A percentile compares a stretch with the other conserved stretches of the same genome.
phyloP scores from a whole-genome alignment of 2,888 invertebrate genomes.

The Lissocephala sabroskyi region DNA sequence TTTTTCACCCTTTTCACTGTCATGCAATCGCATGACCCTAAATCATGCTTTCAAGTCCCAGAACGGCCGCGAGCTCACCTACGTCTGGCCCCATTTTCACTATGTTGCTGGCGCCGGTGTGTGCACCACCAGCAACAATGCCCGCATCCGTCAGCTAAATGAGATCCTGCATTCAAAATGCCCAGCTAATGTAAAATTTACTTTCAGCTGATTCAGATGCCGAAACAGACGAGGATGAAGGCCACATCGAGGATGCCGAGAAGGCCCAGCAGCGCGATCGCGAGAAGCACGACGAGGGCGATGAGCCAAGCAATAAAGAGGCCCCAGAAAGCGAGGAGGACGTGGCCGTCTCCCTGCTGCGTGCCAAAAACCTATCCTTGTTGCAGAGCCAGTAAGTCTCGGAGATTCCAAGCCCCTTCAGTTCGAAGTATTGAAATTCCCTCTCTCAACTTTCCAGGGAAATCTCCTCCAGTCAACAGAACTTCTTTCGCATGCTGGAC shows the following conservation, averaged over 20 bases:
- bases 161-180: too few relatives aligned
- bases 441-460: slow-evolving; percentile 79
- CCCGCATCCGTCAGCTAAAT: too few relatives aligned
- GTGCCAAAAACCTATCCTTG: slow-evolving; percentile 74
- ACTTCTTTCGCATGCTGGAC: slow-evolving; percentile 94
- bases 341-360: slow-evolving; percentile 70
- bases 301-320: slow-evolving; percentile 69
- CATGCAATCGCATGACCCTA: too few relatives aligned
- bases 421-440: slow-evolving; percentile 51
- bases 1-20: too few relatives aligned
- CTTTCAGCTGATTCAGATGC: slow-evolving; percentile 70
- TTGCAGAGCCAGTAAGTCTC: slow-evolving; percentile 76
- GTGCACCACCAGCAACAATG: too few relatives aligned
- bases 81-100: too few relatives aligned
- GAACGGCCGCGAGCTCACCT: too few relatives aligned
- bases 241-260: slow-evolving; percentile 70
- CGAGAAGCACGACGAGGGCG: slow-evolving; percentile 69
- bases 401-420: too few relatives aligned
- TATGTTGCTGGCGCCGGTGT: too few relatives aligned
- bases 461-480: slow-evolving; percentile 90
- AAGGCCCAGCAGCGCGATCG: slow-evolving; percentile 65
- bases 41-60: too few relatives aligned
- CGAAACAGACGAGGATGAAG: slow-evolving; percentile 73
- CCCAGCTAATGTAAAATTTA: background rate
- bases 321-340: slow-evolving; percentile 70